phyloP scores from a whole-genome alignment of 1,140 invertebrate species.

The Drosophila bifasciata region DNA sequence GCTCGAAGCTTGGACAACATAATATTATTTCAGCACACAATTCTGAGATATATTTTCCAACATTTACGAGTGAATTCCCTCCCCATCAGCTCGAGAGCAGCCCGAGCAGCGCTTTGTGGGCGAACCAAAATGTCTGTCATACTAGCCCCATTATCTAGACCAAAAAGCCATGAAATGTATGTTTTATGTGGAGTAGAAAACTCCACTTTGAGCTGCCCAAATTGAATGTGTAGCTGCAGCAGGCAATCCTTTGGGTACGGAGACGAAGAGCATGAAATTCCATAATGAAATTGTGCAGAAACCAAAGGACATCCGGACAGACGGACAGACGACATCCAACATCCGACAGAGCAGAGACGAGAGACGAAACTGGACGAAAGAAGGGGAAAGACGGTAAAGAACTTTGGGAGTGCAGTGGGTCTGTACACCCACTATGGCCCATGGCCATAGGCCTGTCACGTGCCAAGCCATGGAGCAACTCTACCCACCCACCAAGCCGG shows the following conservation, averaged over 20 bases:
- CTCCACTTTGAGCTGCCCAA: constrained; percentile 4
- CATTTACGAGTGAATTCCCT: not conserved
- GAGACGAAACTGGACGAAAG: not conserved
- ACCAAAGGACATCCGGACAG: constrained; percentile 8
- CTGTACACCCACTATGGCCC: constrained; percentile 15
- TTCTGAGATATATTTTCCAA: not conserved
- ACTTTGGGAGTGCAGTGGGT: not conserved
- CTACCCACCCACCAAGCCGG: not conserved
- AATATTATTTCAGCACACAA: constrained; percentile 20
- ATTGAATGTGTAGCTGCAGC: constrained; percentile 19
- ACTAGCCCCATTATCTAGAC: constrained; percentile 16
- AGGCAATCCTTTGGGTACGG: constrained; percentile 12
- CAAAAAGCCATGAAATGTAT: constrained; percentile 12
- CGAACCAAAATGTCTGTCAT: not conserved
- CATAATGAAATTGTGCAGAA: constrained; percentile 61
- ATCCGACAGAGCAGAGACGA: too few relatives aligned
- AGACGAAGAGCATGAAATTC: constrained; percentile 29
- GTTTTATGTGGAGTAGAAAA: not conserved
- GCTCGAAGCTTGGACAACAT: not conserved
- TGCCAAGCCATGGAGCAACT: constrained; percentile 1
- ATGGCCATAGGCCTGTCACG: constrained; percentile 21
- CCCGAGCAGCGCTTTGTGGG: not conserved
- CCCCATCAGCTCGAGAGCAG: not conserved
- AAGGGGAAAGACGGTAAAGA: not conserved
- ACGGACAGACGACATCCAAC: too few relatives aligned